Base-by-base conservation (phyloP, 2,888 invertebrate species). In the Tiliacea aurago region DNA sequence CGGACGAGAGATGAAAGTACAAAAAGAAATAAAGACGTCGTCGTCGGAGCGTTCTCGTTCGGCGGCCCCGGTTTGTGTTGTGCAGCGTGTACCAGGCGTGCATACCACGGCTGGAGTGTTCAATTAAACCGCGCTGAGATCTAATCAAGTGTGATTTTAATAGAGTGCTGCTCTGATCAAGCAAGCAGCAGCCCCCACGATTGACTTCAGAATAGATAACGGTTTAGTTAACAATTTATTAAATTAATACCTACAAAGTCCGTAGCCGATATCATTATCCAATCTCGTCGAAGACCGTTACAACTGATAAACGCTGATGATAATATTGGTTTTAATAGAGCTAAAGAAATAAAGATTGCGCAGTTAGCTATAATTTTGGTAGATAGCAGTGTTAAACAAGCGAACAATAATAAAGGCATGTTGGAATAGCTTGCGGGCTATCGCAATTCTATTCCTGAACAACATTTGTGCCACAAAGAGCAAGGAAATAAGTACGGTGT, bases 61-160 rank as follows among this genome's bases (percentile, higher is more conserved):
- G 83, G 81, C 86, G 87, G 88, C 84, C 85, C 81, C 85, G 84
- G 87, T 83, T 87, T 82, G 79, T 84, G 81, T 88, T 82, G 88
- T 76, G 86, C 77, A 83, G 79, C 73, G 75, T 84, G 91, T 91
- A 94, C 93, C 93, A 93, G 94, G 94, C 92, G 91, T 88, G 90
- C 94, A 93, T 94, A 92, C 91, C 89, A 86, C 90, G 84, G 83
- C 87, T 86, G 90, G 89, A 92, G 93, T 90, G 91, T 94, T 93
- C 93, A 94, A 95, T 94, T 94, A 93, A 93, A 93, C 90, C 89
- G 91, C 91, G 87, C 89, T 87, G 89, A 91, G 93, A 94, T 93
- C 90, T 94, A 94, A 95, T 94, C 94, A 93, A 95, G 93, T 93
- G 94, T 93, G 92, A 94, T 94, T 94, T 94, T 94, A 93, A 94